Evolutionary conservation across 2,113 vertebrate genomes (phyloP), one percentile per base, ranked within the genome.

Genomic region (Cynoglossus semilaevis): DNA sequence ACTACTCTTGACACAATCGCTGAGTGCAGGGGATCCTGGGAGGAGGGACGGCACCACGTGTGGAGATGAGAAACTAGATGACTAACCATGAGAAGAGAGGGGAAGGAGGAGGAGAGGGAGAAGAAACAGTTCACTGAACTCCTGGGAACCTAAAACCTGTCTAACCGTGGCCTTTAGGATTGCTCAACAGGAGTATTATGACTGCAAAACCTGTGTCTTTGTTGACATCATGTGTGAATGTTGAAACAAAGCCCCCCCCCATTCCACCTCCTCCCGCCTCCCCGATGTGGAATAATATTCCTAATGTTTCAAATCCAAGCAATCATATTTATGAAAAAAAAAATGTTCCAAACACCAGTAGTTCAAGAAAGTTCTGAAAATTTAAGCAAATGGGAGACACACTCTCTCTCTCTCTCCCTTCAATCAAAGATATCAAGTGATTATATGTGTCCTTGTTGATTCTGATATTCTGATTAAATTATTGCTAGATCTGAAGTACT

Each of bases 71-170:
- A 67, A 85, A 78, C 61, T 76, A 34, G 50, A 65, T 88, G 88
- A 89, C 79, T 88, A 88, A 88, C 72, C 49, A 70, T 84, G 72
- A 61, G 81, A 84, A 71, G 50, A 43, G n/a, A 62, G 19, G 42
- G 15, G 53, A 51, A 45, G 67, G 59, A 72, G 64, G 14, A 58
- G 53, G 66, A 74, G 77, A 73, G 70, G 74, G 67, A 75, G 66
- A 58, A 82, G 73, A 11, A 35, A 74, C 76, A 80, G 56, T 74
- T 85, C 69, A 68, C 38, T 17, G 14, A 56, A 66, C 59, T 73
- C 86, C 67, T 89, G 89, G 85, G 90, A 92, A 90, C 84, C 47
- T 51, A 76, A 84, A 90, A 89, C 88, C 82, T 74, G 90, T 88
- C 73, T 17, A 15, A 80, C 83, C 9, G 22, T 53, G 61, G 70